These are phyloP conservation scores for Geotrypetes seraphini DNA, from an alignment of 2,797 vertebrate genomes.

Conservation along the genomic window DNA sequence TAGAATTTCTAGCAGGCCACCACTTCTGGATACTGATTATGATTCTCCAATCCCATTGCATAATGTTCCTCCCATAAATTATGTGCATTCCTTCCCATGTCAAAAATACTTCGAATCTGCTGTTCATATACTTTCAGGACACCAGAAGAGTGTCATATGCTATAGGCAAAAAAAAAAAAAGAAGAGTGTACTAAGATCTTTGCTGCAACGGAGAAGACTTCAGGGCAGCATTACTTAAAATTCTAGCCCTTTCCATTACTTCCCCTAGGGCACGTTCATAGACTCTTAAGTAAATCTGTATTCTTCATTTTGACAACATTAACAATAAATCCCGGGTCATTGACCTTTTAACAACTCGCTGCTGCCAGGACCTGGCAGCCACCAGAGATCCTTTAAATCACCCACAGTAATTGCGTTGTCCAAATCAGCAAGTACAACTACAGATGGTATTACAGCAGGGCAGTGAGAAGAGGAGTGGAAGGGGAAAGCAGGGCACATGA, in stretches of 20 bases:
- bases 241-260: neutral
- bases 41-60: too few relatives aligned
- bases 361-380: constrained; percentile 28
- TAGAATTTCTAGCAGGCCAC: too few relatives aligned
- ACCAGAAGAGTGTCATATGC: too few relatives aligned
- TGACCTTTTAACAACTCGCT: constrained; percentile 52
- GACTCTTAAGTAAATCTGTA: constrained; percentile 30
- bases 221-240: neutral
- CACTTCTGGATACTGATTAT: too few relatives aligned
- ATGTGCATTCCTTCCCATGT: too few relatives aligned
- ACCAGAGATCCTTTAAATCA: constrained; percentile 51
- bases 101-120: too few relatives aligned
- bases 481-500: neutral
- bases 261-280: neutral
- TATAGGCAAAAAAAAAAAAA: neutral
- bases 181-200: fast-evolving
- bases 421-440: constrained; percentile 4
- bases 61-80: too few relatives aligned
- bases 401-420: constrained; percentile 43
- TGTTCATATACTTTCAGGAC: too few relatives aligned
- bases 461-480: neutral
- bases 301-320: constrained; percentile 16
- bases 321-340: constrained; percentile 57
- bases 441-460: constrained; percentile 4
- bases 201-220: constrained; percentile 1